Evolutionary conservation across 2,888 invertebrate genomes (phyloP).

Genomic region (Microchrysa polita): DNA sequence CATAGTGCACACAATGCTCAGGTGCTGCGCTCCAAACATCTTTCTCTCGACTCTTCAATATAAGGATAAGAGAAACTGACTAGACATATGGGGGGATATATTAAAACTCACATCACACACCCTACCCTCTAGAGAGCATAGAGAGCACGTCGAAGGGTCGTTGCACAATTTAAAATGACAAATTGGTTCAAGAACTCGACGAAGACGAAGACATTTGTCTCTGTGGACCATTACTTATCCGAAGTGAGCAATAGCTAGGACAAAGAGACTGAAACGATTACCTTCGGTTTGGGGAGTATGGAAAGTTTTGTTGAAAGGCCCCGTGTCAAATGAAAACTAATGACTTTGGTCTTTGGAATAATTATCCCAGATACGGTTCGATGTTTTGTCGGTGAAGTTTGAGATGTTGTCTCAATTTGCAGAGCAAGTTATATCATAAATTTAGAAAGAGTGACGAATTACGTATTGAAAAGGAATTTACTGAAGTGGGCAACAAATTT

Average conservation of each 20-base stretch:
- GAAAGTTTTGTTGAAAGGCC: conserved; percentile 21
- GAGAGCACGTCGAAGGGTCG: conserved; percentile 28
- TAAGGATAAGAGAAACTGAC: too few species aligned
- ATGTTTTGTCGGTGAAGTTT: too few species aligned
- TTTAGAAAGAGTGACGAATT: too few species aligned
- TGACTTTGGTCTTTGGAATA: conserved; percentile 14
- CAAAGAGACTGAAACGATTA: neutral
- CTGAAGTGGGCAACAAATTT: too few species aligned
- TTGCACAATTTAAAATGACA: conserved; percentile 48
- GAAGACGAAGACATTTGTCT: conserved; percentile 44
- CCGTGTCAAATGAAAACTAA: conserved; percentile 33
- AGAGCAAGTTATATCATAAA: too few species aligned
- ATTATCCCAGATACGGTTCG: conserved; percentile 18
- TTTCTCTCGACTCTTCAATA: neutral
- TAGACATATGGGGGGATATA: too few species aligned
- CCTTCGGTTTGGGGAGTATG: neutral
- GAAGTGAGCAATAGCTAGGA: too few species aligned
- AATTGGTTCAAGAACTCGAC: conserved; percentile 46
- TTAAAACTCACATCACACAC: neutral
- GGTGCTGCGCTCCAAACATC: conserved; percentile 18
- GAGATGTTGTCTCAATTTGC: too few species aligned
- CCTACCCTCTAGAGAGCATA: conserved; percentile 21
- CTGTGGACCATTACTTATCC: neutral
- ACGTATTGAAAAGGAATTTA: too few species aligned
- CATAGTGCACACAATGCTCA: neutral